Conservation (phyloP, 1,140 invertebrate genomes). For the Forficula auricularia region DNA sequence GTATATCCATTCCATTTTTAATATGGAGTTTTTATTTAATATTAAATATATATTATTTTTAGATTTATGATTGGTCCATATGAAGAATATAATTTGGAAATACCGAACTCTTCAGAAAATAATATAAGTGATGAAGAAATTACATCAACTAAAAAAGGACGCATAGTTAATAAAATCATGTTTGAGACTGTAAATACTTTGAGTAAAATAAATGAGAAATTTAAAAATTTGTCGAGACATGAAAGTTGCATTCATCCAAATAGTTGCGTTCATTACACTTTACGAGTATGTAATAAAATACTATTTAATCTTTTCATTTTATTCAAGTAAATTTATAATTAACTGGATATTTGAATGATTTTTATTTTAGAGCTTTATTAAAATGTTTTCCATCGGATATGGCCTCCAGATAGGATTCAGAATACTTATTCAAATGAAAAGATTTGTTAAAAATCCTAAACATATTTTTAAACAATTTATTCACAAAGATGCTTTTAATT, state of each 20-base stretch:
- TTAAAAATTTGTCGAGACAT: slow-evolving; percentile 34
- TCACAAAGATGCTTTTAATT: slow-evolving; percentile 33
- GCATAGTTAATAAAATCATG: no score
- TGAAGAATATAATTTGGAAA: slow-evolving; percentile 27
- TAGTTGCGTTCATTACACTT: slow-evolving; percentile 38
- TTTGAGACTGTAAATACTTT: no score
- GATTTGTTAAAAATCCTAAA: slow-evolving; percentile 30
- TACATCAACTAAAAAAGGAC: no score
- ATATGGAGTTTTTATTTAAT: neutral
- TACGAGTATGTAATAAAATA: slow-evolving; percentile 25
- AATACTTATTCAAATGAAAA: slow-evolving; percentile 30
- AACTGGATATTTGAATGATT: slow-evolving; percentile 14
- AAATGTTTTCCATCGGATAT: slow-evolving; percentile 38
- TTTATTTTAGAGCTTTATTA: slow-evolving; percentile 32
- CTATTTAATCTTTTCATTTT: neutral
- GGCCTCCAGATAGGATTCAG: slow-evolving; percentile 38
- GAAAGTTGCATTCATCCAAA: slow-evolving; percentile 38
- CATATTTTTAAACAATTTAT: slow-evolving; percentile 32
- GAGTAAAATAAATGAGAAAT: slow-evolving; percentile 14
- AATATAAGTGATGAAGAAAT: neutral
- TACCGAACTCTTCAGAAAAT: no score
- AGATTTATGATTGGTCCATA: slow-evolving; percentile 43
- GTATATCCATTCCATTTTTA: slow-evolving; percentile 25
- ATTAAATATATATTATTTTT: slow-evolving; percentile 8
- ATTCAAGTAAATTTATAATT: slow-evolving; percentile 7